Percentiles rank a stretch among this genome's conserved stretches.
phyloP scores from a whole-genome alignment of 1,140 invertebrate genomes.

The Probaryconus sp. region DNA sequence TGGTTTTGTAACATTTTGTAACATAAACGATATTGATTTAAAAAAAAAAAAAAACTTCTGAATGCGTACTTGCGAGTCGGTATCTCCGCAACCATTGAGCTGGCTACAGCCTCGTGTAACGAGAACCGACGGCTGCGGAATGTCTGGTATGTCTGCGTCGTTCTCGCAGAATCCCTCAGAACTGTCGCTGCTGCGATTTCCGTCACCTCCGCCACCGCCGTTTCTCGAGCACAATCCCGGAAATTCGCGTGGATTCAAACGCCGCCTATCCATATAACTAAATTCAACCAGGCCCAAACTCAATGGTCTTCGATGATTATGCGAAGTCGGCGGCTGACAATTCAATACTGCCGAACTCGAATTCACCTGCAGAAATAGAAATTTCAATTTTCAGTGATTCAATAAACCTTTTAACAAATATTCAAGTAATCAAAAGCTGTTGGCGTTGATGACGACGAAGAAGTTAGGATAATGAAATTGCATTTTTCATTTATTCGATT shows the following conservation, averaged over 20 bases:
- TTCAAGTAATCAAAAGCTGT: no score
- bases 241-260: constrained; percentile 73
- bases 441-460: no score
- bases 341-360: constrained; percentile 89
- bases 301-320: constrained; percentile 77
- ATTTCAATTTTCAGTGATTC: no score
- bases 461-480: no score
- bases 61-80: constrained; percentile 82
- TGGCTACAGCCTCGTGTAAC: constrained; percentile 68
- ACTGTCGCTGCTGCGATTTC: constrained; percentile 94
- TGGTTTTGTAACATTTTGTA: no score
- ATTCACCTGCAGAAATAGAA: constrained; percentile 78
- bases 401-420: no score
- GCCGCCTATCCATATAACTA: constrained; percentile 73
- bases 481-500: constrained; percentile 3
- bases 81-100: constrained; percentile 77
- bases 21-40: no score
- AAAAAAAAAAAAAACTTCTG: constrained; percentile 10
- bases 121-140: constrained; percentile 69
- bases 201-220: constrained; percentile 79
- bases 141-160: constrained; percentile 83
- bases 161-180: constrained; percentile 98
- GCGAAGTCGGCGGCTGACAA: constrained; percentile 81
- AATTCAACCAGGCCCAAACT: constrained; percentile 76
- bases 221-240: constrained; percentile 70